Evolutionary conservation across 2,797 vertebrate genomes (phyloP), one percentile per base, ranked within the genome.

Genomic region (Menidia menidia): DNA sequence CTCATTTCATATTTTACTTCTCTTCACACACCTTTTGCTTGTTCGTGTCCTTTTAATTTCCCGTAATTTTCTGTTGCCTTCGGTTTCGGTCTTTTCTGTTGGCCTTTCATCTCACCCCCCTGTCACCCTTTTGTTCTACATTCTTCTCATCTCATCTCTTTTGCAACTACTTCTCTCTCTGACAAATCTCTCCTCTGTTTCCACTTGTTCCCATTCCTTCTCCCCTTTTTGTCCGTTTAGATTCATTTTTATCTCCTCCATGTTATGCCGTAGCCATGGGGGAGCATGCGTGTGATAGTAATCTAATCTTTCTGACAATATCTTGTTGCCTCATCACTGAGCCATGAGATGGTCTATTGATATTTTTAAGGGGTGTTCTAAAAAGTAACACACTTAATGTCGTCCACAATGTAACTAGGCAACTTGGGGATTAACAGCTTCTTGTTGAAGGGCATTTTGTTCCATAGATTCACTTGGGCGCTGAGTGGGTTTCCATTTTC

Each of bases 291-390:
- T 71, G 68, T 30, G 87, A 89, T 88, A 60, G 63, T 75, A 69
- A 90, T 91, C 88, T 83, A 47, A 55, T 76, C 82, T 77, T 83
- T 88, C 82, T 30, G 89, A 90, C 89, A 81, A 68, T 71, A 89
- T 91, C 87, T 85, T 63, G 65, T 79, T 85, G 67, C 82, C 68
- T 70, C n/a, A 50, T 71, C 73, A 69, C 85, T 75, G 65, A 88
- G 82, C 83, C 82, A 75, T 72, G 53, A 87, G 83, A 89, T 82
- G 73, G 55, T 83, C 83, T 85, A 87, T 89, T 90, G 85, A 88
- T 90, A 88, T 87, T 82, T 88, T 71, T 73, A 84, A 65, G 71
- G 64, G 48, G 57, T 65, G 73, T 87, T 83, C 68, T 64, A 55
- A 80, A 85, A 76, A 83, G 10, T 41, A 85, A 76, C 58, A 43